These are phyloP conservation scores for Proterorhinus semilunaris DNA, from an alignment of 2,113 vertebrate species.

Conservation along the genomic window DNA sequence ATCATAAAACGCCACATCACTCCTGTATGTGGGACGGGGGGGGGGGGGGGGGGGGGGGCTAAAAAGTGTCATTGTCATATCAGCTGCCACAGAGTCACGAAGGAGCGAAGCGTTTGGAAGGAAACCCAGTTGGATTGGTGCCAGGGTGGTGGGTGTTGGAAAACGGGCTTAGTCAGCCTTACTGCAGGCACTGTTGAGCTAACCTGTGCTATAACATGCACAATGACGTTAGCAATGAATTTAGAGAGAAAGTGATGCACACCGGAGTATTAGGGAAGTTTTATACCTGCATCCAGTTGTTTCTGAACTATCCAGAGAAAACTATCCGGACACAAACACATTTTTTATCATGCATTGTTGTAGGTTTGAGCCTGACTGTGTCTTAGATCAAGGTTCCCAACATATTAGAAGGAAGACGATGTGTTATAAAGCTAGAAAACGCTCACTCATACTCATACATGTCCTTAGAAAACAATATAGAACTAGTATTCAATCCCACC, in stretches of 20 bases:
- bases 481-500: too few species aligned
- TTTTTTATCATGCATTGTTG: too few species aligned
- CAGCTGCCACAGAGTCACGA: constrained; percentile 52
- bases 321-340: too few species aligned
- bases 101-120: constrained; percentile 52
- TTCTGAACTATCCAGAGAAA: too few species aligned
- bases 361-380: too few species aligned
- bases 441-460: too few species aligned
- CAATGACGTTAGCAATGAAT: constrained; percentile 31
- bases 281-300: too few species aligned
- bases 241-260: constrained; percentile 15
- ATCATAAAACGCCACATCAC: too few species aligned
- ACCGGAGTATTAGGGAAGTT: not conserved
- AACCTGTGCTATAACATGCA: constrained; percentile 49
- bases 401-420: too few species aligned
- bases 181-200: constrained; percentile 54
- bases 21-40: constrained; percentile 19
- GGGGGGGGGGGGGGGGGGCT: not conserved
- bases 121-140: constrained; percentile 56
- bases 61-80: constrained; percentile 60
- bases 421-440: too few species aligned
- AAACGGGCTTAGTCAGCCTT: constrained; percentile 60
- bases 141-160: constrained; percentile 56
- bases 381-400: too few species aligned
- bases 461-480: too few species aligned